Evolutionary conservation across 2,797 vertebrate genomes (phyloP), one percentile per base, ranked within the genome.

Genomic region (Serranus cabrilla): DNA sequence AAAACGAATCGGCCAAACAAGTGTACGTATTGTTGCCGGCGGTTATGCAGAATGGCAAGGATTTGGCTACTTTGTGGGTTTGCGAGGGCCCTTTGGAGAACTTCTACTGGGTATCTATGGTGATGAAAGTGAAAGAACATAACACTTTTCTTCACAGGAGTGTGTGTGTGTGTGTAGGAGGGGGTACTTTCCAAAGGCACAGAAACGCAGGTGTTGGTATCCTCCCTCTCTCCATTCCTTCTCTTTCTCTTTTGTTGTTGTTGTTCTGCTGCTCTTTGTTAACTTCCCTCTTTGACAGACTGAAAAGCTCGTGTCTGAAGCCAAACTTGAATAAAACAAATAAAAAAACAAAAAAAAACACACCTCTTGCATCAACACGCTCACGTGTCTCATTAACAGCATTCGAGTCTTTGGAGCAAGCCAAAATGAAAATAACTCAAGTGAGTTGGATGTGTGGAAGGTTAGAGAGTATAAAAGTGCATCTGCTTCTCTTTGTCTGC

Each of bases 1-100:
- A 84, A 89, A 90, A 89, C 64, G 39, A 86, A 86, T 84, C 63
- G n/a, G 78, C 79, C 84, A 86, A 90, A 93, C 90, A 90, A 91
- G 83, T 88, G 82, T 89, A 56, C 37, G 90, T 79, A 80, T 91
- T 88, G 90, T 91, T 90, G 92, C 90, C 76, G 72, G 74, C 69
- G 63, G 86, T 85, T 81, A 88, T 18, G 42, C 76, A 86, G 87
- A 90, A 88, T 59, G 80, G 71, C 65, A 0, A 71, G 84, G 83
- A 84, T 88, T 89, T 84, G 83, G 86, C 87, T 85, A 86, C 78
- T 88, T 79, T 82, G 79, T 80, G 81, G 70, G 71, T 63, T 62
- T 75, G 78, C 34, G 34, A 82, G 74, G 72, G 76, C 80, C 50
- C 80, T 85, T 91, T 83, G 66, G 83, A 83, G 76, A 83, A 82